Percentiles rank a stretch among this genome's conserved stretches.
phyloP scores from a whole-genome alignment of 2,888 invertebrate genomes.

The Lithosia quadra region DNA sequence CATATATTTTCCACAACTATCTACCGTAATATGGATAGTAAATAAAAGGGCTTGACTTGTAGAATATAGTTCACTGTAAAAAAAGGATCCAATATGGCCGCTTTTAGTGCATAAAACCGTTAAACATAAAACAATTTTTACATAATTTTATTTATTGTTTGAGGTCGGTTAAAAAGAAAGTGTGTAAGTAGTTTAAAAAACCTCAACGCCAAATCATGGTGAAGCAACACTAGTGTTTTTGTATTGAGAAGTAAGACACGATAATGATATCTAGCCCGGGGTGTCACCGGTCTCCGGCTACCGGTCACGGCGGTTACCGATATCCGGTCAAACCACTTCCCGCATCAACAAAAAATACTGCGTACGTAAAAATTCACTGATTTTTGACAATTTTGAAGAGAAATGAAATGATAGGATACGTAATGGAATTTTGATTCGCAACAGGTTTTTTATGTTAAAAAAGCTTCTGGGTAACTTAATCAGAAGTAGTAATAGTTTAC shows the following conservation, averaged over 20 bases:
- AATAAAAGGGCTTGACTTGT: too few relatives aligned
- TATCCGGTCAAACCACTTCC: not conserved
- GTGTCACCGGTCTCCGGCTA: constrained; percentile 5
- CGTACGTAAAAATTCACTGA: not conserved
- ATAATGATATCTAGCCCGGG: not conserved
- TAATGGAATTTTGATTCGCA: not conserved
- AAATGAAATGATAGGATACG: not conserved
- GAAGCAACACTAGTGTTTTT: not conserved
- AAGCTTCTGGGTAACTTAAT: not conserved
- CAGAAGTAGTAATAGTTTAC: not conserved
- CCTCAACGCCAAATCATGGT: not conserved
- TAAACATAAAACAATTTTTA: too few relatives aligned
- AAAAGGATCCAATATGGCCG: too few relatives aligned
- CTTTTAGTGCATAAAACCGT: too few relatives aligned
- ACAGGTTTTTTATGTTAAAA: too few relatives aligned
- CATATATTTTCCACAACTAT: too few relatives aligned
- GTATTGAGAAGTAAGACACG: not conserved
- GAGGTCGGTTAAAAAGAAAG: not conserved
- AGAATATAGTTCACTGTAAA: too few relatives aligned
- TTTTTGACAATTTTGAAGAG: not conserved
- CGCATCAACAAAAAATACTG: not conserved
- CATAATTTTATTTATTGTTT: too few relatives aligned
- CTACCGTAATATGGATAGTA: too few relatives aligned
- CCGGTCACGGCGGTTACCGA: constrained; percentile 3
- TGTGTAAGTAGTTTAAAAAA: not conserved